These are phyloP conservation scores for Hypsopygia costalis DNA, from an alignment of 2,888 invertebrate genomes.

Conservation along the genomic window DNA sequence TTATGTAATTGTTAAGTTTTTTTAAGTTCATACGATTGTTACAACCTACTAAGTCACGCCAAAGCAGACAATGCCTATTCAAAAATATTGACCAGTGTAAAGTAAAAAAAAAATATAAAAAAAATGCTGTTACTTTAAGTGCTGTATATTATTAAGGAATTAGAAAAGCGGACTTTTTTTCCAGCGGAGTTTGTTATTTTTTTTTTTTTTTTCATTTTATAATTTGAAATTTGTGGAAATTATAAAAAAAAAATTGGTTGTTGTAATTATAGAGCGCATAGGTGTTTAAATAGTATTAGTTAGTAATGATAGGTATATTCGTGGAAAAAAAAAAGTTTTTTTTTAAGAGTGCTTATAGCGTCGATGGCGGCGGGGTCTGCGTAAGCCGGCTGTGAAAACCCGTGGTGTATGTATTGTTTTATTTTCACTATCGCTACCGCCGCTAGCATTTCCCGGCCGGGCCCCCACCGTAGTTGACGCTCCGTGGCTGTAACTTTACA, in stretches of 20 bases:
- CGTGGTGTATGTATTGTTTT: too few species aligned
- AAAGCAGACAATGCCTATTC: constrained; percentile 59
- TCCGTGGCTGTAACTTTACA: constrained; percentile 76
- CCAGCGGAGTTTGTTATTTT: constrained; percentile 16
- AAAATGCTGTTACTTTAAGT: constrained; percentile 40
- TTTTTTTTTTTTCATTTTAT: constrained; percentile 15
- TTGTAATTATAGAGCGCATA: constrained; percentile 57
- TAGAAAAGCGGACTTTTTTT: constrained; percentile 11
- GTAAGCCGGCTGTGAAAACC: background rate
- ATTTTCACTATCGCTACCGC: background rate
- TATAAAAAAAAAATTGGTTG: constrained; percentile 51
- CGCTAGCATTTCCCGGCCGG: background rate
- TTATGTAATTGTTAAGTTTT: constrained; percentile 65
- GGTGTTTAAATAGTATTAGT: constrained; percentile 34
- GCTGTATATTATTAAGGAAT: constrained; percentile 11
- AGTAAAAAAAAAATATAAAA: constrained; percentile 70
- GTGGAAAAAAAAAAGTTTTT: constrained; percentile 43
- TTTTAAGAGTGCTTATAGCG: constrained; percentile 50
- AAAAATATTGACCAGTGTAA: constrained; percentile 59
- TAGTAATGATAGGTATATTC: constrained; percentile 34
- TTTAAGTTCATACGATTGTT: constrained; percentile 48
- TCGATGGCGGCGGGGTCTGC: constrained; percentile 30
- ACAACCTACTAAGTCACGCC: constrained; percentile 57
- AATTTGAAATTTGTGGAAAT: constrained; percentile 12
- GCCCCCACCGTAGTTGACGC: constrained; percentile 32